Conservation (phyloP, 2,888 invertebrate species). For the Leucoptera coffeella region DNA sequence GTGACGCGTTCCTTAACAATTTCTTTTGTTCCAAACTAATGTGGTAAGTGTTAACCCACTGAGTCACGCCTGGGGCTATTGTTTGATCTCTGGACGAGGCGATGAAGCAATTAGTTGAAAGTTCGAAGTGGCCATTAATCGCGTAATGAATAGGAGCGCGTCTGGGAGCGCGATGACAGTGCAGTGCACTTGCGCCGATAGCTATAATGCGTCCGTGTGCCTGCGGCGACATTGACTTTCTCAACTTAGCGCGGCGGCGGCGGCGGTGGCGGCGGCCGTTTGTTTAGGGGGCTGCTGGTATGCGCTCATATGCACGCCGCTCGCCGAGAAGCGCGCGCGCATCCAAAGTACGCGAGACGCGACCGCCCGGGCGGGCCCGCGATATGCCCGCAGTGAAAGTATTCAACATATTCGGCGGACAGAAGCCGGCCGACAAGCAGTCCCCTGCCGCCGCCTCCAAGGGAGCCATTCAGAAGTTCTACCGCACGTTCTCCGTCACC, state of each 20-base stretch:
- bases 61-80: too few relatives aligned
- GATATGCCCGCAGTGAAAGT: constrained; percentile 53
- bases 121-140: too few relatives aligned
- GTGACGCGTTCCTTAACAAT: too few relatives aligned
- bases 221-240: constrained; percentile 45
- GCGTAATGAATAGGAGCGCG: too few relatives aligned
- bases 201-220: constrained; percentile 18
- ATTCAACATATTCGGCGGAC: constrained; percentile 48
- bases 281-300: constrained; percentile 11
- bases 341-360: constrained; percentile 30
- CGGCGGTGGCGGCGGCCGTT: constrained; percentile 1
- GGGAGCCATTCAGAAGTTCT: constrained; percentile 42
- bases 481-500: constrained; percentile 45
- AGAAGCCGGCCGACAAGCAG: constrained; percentile 45
- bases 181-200: too few relatives aligned
- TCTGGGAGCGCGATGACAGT: too few relatives aligned
- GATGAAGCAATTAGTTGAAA: too few relatives aligned
- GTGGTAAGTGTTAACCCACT: too few relatives aligned
- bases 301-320: constrained; percentile 35
- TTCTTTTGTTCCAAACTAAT: too few relatives aligned
- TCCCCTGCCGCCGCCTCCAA: constrained; percentile 21
- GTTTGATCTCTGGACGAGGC: too few relatives aligned
- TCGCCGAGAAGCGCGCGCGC: constrained; percentile 41
- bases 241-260: constrained; percentile 12
- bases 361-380: constrained; percentile 33